Base-by-base conservation (phyloP, 2,113 vertebrate genomes). In the Danionella cerebrum region DNA sequence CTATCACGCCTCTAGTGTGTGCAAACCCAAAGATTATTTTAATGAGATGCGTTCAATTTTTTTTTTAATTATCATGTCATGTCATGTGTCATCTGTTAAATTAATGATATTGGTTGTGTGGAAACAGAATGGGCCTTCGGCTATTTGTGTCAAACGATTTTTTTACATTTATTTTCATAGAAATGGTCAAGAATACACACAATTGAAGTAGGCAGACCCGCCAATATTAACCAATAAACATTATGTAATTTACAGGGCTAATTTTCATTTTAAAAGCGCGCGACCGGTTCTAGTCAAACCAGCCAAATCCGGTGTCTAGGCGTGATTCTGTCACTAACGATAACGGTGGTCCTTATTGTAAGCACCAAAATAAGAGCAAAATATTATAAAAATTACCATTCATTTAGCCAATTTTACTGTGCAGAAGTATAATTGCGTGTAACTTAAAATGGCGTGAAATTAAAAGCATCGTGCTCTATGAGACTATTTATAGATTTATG, bases 301-400 rank as follows among this genome's bases (percentile, higher is more conserved):
- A 77, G 67, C 71, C 65, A 29, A 75, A 71, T 65, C 67, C 54
- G 64, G 74, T 64, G 70, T 52, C 57, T 77, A 58, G 38, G 42
- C 58, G 71, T 59, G 67, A 67, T 70, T 74, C 41, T 25, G 35
- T 38, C 25, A 13, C 21, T 35, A 16, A 53, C n/a, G n/a, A n/a
- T n/a, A n/a, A n/a, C n/a, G n/a, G n/a, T n/a, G n/a, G n/a, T n/a
- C n/a, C 52, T 29, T 29, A 42, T 13, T 35, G 13, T 11, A 18
- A 41, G 39, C 33, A 11, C 13, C 18, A 48, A 2, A 48, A 36
- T 35, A 48, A 21, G 35, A 16, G 12, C 29, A 64, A 35, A 21
- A 1, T 12, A 2, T 60, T 21, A 31, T 7, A 60, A 45, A 31
- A n/a, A n/a, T n/a, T n/a, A n/a, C n/a, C n/a, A n/a, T n/a, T n/a